phyloP scores from a whole-genome alignment of 2,888 invertebrate genomes.

The Clunio marinus region DNA sequence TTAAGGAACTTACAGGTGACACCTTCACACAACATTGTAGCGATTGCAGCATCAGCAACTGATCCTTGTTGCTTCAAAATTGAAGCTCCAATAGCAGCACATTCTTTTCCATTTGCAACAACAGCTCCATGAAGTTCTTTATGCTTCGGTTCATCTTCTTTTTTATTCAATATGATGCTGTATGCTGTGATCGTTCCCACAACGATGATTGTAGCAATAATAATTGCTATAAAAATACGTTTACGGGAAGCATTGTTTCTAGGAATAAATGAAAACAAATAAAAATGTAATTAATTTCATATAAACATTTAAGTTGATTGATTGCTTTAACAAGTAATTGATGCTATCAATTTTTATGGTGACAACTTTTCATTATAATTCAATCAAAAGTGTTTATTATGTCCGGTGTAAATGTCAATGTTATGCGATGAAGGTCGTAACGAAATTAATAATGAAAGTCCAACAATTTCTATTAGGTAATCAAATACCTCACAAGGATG shows the following conservation, averaged over 20 bases:
- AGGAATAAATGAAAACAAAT: neutral
- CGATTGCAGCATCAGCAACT: slow-evolving; percentile 76
- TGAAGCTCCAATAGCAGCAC: slow-evolving; percentile 63
- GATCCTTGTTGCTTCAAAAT: slow-evolving; percentile 64
- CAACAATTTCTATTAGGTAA: too few relatives aligned
- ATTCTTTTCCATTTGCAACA: slow-evolving; percentile 63
- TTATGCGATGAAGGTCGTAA: too few relatives aligned
- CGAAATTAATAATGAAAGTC: too few relatives aligned
- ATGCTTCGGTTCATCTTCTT: neutral
- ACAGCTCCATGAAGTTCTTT: slow-evolving; percentile 52
- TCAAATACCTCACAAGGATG: too few relatives aligned
- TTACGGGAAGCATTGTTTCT: slow-evolving; percentile 6
- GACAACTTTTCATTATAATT: too few relatives aligned
- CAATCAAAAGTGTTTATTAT: too few relatives aligned
- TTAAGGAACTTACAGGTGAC: slow-evolving; percentile 57
- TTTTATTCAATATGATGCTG: neutral
- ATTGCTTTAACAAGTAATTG: too few relatives aligned
- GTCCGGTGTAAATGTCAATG: too few relatives aligned
- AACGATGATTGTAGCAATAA: slow-evolving; percentile 14
- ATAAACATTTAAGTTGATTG: too few relatives aligned
- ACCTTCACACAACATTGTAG: slow-evolving; percentile 73
- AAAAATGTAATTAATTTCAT: too few relatives aligned
- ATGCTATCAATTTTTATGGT: too few relatives aligned
- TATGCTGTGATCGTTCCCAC: slow-evolving; percentile 9
- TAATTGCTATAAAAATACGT: neutral